Percentiles rank a stretch among this genome's conserved stretches.
Evolutionary conservation across 2,113 vertebrate species (phyloP).

Genomic region (Myrmophylax atrothorax): DNA sequence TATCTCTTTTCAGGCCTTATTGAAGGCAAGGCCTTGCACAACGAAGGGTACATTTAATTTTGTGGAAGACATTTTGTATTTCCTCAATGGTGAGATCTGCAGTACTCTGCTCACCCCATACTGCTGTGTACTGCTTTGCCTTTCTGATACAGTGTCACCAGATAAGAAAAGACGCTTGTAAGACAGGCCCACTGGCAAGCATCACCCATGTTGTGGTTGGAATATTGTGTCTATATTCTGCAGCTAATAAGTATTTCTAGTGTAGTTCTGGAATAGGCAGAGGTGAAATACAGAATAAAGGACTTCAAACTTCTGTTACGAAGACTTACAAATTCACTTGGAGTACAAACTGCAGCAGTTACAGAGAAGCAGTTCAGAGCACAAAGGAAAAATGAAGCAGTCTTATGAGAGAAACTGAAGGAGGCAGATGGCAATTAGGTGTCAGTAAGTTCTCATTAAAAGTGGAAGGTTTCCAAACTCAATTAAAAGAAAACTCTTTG

Average conservation of each 20-base stretch:
- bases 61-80: rapidly evolving
- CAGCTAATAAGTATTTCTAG: neutral
- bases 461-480: neutral
- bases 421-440: conserved; percentile 38
- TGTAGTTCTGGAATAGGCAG: neutral
- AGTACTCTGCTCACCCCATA: neutral
- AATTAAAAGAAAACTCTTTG: neutral
- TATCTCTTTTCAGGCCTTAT: neutral
- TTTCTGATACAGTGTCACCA: neutral
- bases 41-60: neutral
- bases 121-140: neutral
- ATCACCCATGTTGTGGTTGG: neutral
- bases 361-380: neutral
- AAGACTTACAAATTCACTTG: neutral
- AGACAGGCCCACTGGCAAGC: neutral
- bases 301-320: neutral
- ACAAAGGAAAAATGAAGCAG: conserved; percentile 7
- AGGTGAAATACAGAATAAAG: neutral
- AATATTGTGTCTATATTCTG: neutral
- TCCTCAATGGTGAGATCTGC: neutral
- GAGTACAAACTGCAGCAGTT: neutral
- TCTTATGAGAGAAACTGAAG: neutral
- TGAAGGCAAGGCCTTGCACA: rapidly evolving
- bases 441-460: conserved; percentile 26
- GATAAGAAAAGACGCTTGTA: neutral